Evolutionary conservation across 2,888 invertebrate species (phyloP).

Genomic region (Cantharis rustica): DNA sequence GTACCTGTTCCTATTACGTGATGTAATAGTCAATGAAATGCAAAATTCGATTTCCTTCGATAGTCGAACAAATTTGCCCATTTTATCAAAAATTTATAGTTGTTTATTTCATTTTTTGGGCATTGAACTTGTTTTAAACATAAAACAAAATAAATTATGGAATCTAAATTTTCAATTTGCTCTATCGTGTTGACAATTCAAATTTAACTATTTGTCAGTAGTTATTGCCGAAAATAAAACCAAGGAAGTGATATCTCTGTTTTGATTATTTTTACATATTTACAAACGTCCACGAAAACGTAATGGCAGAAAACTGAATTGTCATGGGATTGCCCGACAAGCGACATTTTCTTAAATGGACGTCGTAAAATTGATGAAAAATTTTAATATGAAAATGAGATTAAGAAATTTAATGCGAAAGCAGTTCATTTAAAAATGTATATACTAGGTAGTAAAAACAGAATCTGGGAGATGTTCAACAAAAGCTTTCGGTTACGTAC

Average conservation of each 20-base stretch:
- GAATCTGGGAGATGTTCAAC: background rate
- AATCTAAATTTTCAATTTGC: background rate
- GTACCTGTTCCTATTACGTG: background rate
- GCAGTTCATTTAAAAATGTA: background rate
- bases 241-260: background rate
- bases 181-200: background rate
- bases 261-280: background rate
- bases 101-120: background rate
- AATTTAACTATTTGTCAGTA: background rate
- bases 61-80: background rate
- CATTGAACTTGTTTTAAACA: background rate
- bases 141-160: background rate
- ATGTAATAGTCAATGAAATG: background rate
- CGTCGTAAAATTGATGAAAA: background rate
- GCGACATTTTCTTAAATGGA: background rate
- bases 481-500: background rate
- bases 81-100: background rate
- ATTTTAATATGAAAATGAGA: background rate
- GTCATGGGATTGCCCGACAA: background rate
- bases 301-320: background rate
- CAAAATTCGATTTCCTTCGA: background rate
- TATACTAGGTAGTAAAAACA: background rate
- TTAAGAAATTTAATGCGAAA: background rate
- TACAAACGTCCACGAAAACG: background rate
- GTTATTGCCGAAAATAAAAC: background rate